These are phyloP conservation scores for Apodemus agrarius DNA, from an alignment of 2,797 vertebrate genomes.

Conservation along the genomic window DNA sequence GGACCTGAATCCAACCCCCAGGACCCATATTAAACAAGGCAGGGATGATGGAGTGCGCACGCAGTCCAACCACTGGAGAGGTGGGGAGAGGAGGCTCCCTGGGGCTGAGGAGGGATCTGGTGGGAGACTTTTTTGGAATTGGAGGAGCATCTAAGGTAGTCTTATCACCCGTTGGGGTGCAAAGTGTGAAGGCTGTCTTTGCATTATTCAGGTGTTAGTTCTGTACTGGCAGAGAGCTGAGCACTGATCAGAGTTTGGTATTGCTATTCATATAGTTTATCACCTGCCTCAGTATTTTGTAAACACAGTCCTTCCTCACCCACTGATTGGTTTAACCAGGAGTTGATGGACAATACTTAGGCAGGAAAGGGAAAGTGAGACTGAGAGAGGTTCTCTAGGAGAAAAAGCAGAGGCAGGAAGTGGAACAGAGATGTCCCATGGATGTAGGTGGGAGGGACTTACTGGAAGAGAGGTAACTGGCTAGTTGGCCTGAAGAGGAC, in stretches of 20 bases:
- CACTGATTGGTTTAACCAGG: background rate
- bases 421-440: background rate
- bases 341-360: background rate
- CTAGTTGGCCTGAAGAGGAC: background rate
- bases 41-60: background rate
- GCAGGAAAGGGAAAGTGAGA: background rate
- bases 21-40: background rate
- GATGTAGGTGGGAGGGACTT: background rate
- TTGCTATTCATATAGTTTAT: background rate
- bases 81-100: background rate
- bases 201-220: background rate
- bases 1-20: background rate
- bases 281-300: background rate
- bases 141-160: background rate
- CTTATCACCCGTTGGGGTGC: background rate
- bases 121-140: background rate
- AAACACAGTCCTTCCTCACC: background rate
- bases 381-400: background rate
- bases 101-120: background rate
- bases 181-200: background rate
- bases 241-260: background rate
- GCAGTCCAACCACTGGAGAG: background rate
- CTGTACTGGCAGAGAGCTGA: background rate
- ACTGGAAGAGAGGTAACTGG: background rate
- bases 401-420: background rate